These are phyloP conservation scores for Thamnaconus septentrionalis DNA, from an alignment of 2,113 vertebrate genomes.

Conservation along the genomic window DNA sequence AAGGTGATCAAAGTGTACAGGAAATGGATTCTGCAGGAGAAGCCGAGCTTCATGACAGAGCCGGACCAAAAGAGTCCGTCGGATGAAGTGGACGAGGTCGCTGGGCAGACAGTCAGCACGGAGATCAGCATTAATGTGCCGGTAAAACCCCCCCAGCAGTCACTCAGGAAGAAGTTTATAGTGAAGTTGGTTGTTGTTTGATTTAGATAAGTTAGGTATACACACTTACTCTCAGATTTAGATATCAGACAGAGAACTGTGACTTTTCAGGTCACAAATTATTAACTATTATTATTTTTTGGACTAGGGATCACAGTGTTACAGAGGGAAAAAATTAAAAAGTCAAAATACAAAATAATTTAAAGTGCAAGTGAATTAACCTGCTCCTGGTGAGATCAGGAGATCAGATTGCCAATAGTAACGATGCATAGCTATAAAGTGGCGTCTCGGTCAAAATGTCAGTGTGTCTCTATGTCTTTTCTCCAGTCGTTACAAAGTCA, in stretches of 20 bases:
- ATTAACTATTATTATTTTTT: no score
- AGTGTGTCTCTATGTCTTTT: background rate
- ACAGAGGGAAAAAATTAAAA: no score
- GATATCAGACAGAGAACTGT: no score
- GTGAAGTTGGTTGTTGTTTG: background rate
- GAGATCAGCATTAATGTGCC: conserved; percentile 80
- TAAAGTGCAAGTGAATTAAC: background rate
- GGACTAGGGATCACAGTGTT: no score
- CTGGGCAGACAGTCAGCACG: conserved; percentile 58
- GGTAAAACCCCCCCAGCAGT: conserved; percentile 37
- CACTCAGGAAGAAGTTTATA: background rate
- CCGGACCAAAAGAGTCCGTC: conserved; percentile 78
- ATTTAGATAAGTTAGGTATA: background rate
- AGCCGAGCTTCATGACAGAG: conserved; percentile 92
- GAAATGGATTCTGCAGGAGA: conserved; percentile 94
- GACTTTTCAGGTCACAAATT: no score
- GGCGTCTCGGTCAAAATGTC: background rate
- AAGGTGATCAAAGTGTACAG: conserved; percentile 96
- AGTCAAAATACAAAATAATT: background rate
- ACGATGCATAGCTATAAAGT: background rate
- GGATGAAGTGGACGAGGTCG: conserved; percentile 73
- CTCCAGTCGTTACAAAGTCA: conserved; percentile 72
- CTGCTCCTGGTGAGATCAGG: no score
- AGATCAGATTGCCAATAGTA: no score
- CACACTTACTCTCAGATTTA: background rate